Base-by-base conservation (phyloP, 2,888 invertebrate genomes). In the Rhorus exstirpatorius region DNA sequence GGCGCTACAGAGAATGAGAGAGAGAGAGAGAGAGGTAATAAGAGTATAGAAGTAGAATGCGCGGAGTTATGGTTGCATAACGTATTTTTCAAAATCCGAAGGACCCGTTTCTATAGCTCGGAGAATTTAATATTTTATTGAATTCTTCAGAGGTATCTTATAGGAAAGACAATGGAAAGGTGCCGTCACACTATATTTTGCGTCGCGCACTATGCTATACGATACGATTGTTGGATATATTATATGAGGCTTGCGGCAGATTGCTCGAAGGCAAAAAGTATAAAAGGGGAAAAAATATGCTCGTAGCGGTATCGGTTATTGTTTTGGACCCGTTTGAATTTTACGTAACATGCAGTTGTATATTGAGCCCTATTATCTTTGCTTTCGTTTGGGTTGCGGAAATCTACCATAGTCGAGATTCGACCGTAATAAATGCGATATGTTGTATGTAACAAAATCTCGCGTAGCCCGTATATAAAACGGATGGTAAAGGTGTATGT, bases 51-150 rank as follows among this genome's bases (percentile, higher is more conserved):
- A 55, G n/a, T 63, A 19, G 38, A 81, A 67, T 51, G 74, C 17
- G 58, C 19, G 26, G 49, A 75, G 79, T 70, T 75, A 79, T 14
- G 58, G 44, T 44, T 58, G 75, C 63, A 63, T 63, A 58, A 79
- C 49, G 65, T 71, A 75, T 75, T 75, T 70, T 44, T 49, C 31
- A 68, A 68, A 68, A 75, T 74, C 63, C 44, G 0, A 44, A 46
- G 67, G 31, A 21, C 72, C 65, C 60, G 65, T 78, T 24, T 14
- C n/a, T 3, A 31, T 38, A n/a, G 14, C 26, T 24, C 17, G 44
- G 21, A 70, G 35, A 65, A 71, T 71, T 58, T 55, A 81, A 81
- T 76, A 76, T 81, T 65, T 67, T 65, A 65, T 76, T 44, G 76
- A 65, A 71, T 58, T 76, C 35, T 65, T 55, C n/a, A 55, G 31